Base-by-base conservation (phyloP, 2,888 invertebrate species). In the Pseudeuparius sepicola region DNA sequence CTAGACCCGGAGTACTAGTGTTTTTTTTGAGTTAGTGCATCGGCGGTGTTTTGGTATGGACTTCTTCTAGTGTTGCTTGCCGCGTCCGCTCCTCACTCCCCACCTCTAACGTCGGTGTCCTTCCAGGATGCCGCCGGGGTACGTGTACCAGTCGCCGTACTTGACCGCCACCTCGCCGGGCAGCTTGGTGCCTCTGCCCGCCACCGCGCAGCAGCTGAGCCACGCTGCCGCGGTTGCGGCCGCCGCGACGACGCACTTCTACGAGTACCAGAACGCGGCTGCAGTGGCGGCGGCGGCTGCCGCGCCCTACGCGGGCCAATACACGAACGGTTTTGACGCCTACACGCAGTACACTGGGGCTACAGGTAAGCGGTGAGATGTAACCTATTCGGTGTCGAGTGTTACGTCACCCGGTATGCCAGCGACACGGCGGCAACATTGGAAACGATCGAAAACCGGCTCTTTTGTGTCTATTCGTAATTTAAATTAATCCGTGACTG, bases 151-250 rank as follows among this genome's bases (percentile, higher is more conserved):
- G 50, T 77, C 82, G 51, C 80, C 83, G 4, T 77, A 77, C 57
- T 61, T 77, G 62, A 69, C 75, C 31, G 73, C 78, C 16, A 66
- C 71, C 18, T 65, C 71, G 34, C 71, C 72, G 12, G 76, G 76
- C 11, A 78, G 81, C 34, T 60, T 79, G 49, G 73, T 84, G 47
- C 77, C 78, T 48, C 64, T 78, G 50, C 77, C 75, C 40, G 62
- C 67, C 15, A 79, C 78, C 53, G 63, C 66, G 16, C 78, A 78
- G 53, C 60, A 79, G 51, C 75, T 75, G 51, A 79, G 79, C 55
- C 81, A 81, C 1, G 81, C 82, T 5, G 82, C 82, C 1, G 71
- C 83, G 35, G 82, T 82, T 7, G 83, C 83, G 1, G 83, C 82
- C n/a, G 67, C 71, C 30, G 78, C 79, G 51, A 81, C 85, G 55